Evolutionary conservation across 2,888 invertebrate species (phyloP), one percentile per base, ranked within the genome.

Genomic region (Parthenolecanium corni): DNA sequence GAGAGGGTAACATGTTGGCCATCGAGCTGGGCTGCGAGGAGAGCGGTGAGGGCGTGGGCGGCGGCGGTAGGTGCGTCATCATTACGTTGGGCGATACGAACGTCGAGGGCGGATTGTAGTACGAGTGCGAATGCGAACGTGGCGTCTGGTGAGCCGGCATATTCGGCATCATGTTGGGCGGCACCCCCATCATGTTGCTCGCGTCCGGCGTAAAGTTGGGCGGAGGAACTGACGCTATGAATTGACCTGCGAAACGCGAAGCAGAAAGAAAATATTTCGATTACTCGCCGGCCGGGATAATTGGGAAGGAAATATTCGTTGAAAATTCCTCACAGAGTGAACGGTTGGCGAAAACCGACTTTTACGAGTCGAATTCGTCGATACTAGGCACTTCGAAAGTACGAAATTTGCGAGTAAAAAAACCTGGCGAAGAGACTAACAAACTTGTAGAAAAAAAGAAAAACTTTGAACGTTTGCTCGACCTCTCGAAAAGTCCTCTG

Each of bases 1-100:
- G 23, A 9, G 49, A 31, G 31, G 31, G 64, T 14, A 68, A 54
- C 66, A 68, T 54, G 67, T 64, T 52, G 66, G 66, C 47, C 64
- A 67, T 40, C 40, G 65, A 42, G 51, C 40, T 47, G 47, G 51
- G 25, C 51, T 52, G 49, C 67, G 64, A 23, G 67, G 67, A 56
- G 65, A 64, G 38, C 20, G 52, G n/a, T 14, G 31, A 14, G 31
- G 49, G 23, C 12, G 36, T 23, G 20, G 46, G 58, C 25, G 57
- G 47, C 24, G 54, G 42, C 21, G 49, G 23, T 16, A 49, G 4
- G 23, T 49, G 49, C 20, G 49, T 18, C 23, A 49, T 5, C 23
- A 49, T 14, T 1, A 20, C 14, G 14, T 49, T 20, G 23, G 49
- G 49, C 49, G 23, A 23, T 6, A 23, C 11, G 65, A 64, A 38